Percentiles rank a stretch among this genome's conserved stretches.
Evolutionary conservation across 2,888 invertebrate genomes (phyloP).

Genomic region (Hemaris fuciformis): DNA sequence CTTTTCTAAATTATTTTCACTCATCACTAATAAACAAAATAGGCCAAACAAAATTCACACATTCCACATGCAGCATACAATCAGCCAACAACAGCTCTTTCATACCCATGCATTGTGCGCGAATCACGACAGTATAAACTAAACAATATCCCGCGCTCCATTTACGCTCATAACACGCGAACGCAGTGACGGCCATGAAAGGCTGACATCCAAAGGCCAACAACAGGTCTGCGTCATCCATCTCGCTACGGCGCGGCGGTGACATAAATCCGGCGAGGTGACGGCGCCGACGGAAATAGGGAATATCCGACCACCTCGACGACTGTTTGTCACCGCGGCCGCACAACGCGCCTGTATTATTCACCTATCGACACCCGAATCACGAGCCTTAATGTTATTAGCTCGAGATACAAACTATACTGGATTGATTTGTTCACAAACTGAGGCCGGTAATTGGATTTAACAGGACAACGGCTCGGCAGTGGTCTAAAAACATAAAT

Average conservation of each 20-base stretch:
- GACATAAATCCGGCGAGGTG: constrained; percentile 46
- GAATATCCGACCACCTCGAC: constrained; percentile 56
- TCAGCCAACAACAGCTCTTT: not conserved
- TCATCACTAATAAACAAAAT: not conserved
- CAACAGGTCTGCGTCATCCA: constrained; percentile 35
- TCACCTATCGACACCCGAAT: constrained; percentile 43
- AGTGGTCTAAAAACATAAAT: not conserved
- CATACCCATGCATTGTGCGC: not conserved
- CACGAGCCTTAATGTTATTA: constrained; percentile 26
- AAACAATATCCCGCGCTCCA: not conserved
- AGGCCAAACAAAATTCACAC: not conserved
- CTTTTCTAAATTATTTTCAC: no score
- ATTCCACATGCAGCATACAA: no score
- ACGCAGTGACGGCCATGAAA: not conserved
- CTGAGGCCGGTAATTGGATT: constrained; percentile 6
- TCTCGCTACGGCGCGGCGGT: constrained; percentile 40
- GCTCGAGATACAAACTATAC: constrained; percentile 35
- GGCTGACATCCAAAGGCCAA: constrained; percentile 29
- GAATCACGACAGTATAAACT: not conserved
- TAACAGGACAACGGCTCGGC: not conserved
- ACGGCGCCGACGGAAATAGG: constrained; percentile 57
- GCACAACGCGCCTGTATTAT: constrained; percentile 40
- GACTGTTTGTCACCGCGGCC: constrained; percentile 54
- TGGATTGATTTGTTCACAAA: constrained; percentile 14
- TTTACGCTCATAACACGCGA: not conserved